A percentile compares a stretch with the other conserved stretches of the same genome.
These are phyloP conservation scores for Leucophenga varia DNA, from an alignment of 1,140 invertebrate species.

Conservation along the genomic window DNA sequence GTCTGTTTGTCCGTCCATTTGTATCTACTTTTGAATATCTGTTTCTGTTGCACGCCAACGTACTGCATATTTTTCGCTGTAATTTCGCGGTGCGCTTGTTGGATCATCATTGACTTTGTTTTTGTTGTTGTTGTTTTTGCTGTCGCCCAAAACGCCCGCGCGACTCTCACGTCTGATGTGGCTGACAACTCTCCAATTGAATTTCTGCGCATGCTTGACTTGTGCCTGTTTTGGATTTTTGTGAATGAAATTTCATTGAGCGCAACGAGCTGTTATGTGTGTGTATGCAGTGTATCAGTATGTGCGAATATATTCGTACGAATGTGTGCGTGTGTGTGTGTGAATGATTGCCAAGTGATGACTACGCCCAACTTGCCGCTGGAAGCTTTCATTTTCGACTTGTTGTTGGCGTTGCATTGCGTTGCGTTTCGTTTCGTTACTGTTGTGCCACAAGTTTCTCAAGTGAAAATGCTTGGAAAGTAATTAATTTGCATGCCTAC, in stretches of 20 bases:
- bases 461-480: too few relatives aligned
- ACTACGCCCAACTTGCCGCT: constrained; percentile 18
- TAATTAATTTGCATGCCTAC: too few relatives aligned
- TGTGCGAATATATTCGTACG: too few relatives aligned
- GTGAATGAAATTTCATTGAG: constrained; percentile 52
- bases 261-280: constrained; percentile 23
- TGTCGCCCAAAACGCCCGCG: background rate
- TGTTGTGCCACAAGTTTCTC: too few relatives aligned
- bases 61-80: constrained; percentile 33
- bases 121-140: constrained; percentile 2
- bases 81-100: too few relatives aligned
- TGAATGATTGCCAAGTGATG: background rate
- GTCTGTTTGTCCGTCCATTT: too few relatives aligned
- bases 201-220: constrained; percentile 45
- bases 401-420: too few relatives aligned
- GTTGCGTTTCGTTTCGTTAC: too few relatives aligned
- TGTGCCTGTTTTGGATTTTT: constrained; percentile 50
- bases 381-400: constrained; percentile 28
- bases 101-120: too few relatives aligned
- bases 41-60: constrained; percentile 23
- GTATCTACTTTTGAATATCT: too few relatives aligned
- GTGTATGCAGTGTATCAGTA: too few relatives aligned
- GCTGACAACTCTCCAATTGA: constrained; percentile 9
- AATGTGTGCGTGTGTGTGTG: too few relatives aligned
- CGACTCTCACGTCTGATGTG: constrained; percentile 3